Evolutionary conservation across 2,797 vertebrate genomes (phyloP).

Genomic region (Semaprochilodus insignis): DNA sequence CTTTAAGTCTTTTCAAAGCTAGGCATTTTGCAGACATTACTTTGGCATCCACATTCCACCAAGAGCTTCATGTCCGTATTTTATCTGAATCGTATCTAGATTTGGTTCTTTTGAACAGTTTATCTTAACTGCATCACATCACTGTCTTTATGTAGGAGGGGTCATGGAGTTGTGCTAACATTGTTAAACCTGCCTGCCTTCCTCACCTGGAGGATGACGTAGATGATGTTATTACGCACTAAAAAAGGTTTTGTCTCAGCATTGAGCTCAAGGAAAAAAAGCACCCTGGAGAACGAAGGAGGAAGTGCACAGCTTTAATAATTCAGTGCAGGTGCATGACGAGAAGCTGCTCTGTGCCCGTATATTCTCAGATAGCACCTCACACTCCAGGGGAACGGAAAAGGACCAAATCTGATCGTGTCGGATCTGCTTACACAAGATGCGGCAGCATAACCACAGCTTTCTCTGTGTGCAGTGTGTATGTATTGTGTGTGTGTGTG

Average conservation of each 20-base stretch:
- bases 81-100: background rate
- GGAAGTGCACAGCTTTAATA: conserved; percentile 55
- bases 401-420: conserved; percentile 83
- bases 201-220: background rate
- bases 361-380: conserved; percentile 81
- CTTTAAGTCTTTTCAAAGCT: no score
- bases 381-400: conserved; percentile 77
- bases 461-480: conserved; percentile 18
- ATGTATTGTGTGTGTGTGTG: background rate
- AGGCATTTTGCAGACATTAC: no score
- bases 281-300: conserved; percentile 40
- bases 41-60: no score
- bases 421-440: conserved; percentile 78
- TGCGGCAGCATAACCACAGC: conserved; percentile 29
- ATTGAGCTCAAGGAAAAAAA: conserved; percentile 17
- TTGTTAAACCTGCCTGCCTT: background rate
- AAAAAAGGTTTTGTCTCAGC: conserved; percentile 16
- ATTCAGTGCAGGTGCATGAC: conserved; percentile 50
- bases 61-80: no score
- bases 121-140: background rate
- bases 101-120: background rate
- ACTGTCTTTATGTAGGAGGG: background rate
- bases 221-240: background rate
- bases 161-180: background rate
- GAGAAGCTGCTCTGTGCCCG: conserved; percentile 52